Evolutionary conservation across 2,797 vertebrate genomes (phyloP).

Genomic region (Psittacula derbiana): DNA sequence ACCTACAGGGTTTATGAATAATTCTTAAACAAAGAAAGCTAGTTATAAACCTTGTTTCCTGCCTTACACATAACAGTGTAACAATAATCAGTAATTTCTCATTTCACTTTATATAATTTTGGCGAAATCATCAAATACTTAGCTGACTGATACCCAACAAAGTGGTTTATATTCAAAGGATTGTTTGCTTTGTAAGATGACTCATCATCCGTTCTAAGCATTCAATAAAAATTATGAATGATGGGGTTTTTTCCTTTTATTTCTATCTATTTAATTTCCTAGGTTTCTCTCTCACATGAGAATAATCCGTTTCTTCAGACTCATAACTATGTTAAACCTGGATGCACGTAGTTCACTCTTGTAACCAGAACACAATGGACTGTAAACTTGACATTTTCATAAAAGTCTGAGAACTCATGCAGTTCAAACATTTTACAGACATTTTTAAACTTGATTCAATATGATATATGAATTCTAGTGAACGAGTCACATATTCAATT

Average conservation of each 20-base stretch:
- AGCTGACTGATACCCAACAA: background rate
- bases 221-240: background rate
- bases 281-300: background rate
- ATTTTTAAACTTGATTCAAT: background rate
- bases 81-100: background rate
- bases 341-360: background rate
- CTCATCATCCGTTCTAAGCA: background rate
- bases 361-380: background rate
- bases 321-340: background rate
- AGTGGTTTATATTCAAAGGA: background rate
- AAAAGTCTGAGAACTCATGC: background rate
- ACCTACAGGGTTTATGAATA: background rate
- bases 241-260: background rate
- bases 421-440: background rate
- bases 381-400: background rate
- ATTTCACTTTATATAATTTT: background rate
- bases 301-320: background rate
- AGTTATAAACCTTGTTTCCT: background rate
- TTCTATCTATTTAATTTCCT: background rate
- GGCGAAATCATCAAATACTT: background rate
- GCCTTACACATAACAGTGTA: background rate
- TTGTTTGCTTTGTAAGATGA: background rate
- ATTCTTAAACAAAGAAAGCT: background rate
- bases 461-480: background rate
- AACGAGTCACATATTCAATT: background rate